Conservation (phyloP, 1,140 invertebrate genomes). For the Leptestheria dahalacensis region DNA sequence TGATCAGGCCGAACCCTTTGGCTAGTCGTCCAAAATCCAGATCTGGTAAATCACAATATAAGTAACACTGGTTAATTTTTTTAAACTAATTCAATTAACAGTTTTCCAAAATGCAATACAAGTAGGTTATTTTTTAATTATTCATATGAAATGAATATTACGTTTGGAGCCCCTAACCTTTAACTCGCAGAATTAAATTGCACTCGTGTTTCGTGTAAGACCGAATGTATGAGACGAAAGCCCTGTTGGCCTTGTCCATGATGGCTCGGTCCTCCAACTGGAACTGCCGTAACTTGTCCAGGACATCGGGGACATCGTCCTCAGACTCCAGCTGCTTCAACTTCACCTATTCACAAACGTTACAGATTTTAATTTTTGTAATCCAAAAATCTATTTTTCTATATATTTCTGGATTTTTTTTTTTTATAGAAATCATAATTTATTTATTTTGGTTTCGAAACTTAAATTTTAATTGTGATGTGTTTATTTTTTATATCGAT, state of each 20-base stretch:
- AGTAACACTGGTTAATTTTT: slow-evolving; percentile 13
- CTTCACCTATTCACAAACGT: slow-evolving; percentile 18
- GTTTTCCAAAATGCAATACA: neutral
- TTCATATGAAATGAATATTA: too few relatives aligned
- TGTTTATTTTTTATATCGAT: slow-evolving; percentile 11
- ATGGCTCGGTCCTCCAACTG: slow-evolving; percentile 53
- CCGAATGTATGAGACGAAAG: slow-evolving; percentile 90
- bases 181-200: slow-evolving; percentile 67
- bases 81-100: neutral
- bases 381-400: too few relatives aligned
- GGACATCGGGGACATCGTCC: slow-evolving; percentile 17
- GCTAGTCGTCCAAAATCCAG: slow-evolving; percentile 73
- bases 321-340: slow-evolving; percentile 21
- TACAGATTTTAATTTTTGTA: too few relatives aligned
- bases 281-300: slow-evolving; percentile 31
- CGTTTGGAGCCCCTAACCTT: slow-evolving; percentile 39
- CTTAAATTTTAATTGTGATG: slow-evolving; percentile 1
- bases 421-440: too few relatives aligned
- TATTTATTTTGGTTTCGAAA: too few relatives aligned
- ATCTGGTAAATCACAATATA: slow-evolving; percentile 35
- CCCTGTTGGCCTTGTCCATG: slow-evolving; percentile 75
- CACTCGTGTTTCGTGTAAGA: slow-evolving; percentile 94
- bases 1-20: slow-evolving; percentile 71
- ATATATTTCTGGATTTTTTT: too few relatives aligned
- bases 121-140: too few relatives aligned